Evolutionary conservation across 2,888 invertebrate species (phyloP), one percentile per base, ranked within the genome.

Genomic region (Epiblema foenella): DNA sequence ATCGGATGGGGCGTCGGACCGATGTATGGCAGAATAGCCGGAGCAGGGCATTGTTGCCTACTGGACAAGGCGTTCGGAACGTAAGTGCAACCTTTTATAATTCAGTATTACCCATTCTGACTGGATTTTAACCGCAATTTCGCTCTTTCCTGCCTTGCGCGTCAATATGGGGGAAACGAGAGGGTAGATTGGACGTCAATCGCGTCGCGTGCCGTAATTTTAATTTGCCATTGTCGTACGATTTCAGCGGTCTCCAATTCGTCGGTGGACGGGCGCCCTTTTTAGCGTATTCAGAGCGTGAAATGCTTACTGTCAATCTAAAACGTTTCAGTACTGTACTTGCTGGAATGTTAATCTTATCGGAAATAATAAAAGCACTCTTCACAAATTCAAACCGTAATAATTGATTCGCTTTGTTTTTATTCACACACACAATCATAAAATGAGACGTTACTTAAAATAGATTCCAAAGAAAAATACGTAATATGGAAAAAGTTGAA

Each of bases 241-340:
- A 20, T 66, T 66, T 17, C 52, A 49, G 24, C 66, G 51, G 49
- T 49, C 58, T 66, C 66, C 60, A 24, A 60, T 60, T 42, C 24
- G 63, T 58, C 39, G 33, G 60, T 70, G 54, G 56, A 71, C 62
- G 62, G 66, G 39, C 66, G 71, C 54, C 71, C 71, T 71, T 71
- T 71, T 62, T 62, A 67, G 51, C 56, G 60, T 67, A 67, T 71
- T 71, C 71, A 57, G 71, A 71, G 71, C 71, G 67, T 71, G 71
- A 71, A 71, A 67, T 71, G 62, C 56, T 39, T 71, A 57, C 56
- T 51, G 71, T 49, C 68, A 56, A 60, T 39, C 39, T 60, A n/a
- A 33, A 59, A 20, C 37, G 39, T 18, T 15, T 68, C 42, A 33
- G 33, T 33, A 9, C 29, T 33, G 11, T 54, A 7, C 39, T 18